A percentile compares a stretch with the other conserved stretches of the same genome.
Conservation (phyloP, 2,888 invertebrate species). For the Oligia strigilis region DNA sequence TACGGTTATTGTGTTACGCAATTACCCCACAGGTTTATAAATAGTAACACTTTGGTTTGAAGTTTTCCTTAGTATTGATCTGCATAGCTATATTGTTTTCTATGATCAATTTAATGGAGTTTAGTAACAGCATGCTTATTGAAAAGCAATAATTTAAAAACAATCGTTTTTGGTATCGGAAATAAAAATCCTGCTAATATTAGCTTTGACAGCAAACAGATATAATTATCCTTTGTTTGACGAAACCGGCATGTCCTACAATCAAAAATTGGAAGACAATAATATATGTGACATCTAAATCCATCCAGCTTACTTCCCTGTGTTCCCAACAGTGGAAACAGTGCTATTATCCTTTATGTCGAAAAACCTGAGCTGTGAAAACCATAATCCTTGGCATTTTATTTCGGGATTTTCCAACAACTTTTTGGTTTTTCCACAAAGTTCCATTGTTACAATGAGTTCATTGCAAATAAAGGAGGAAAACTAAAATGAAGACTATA, state of each 20-base stretch:
- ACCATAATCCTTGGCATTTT: background rate
- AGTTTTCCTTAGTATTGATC: background rate
- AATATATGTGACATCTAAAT: background rate
- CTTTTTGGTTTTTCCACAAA: conserved; percentile 26
- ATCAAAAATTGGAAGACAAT: background rate
- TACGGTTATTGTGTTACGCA: too few relatives aligned
- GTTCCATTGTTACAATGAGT: conserved; percentile 15
- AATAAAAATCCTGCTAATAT: background rate
- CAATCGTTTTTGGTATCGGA: background rate
- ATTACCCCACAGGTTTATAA: background rate
- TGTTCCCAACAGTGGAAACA: background rate
- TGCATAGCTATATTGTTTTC: conserved; percentile 11
- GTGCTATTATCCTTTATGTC: background rate
- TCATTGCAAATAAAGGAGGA: conserved; percentile 37
- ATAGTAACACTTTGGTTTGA: background rate
- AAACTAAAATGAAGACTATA: conserved; percentile 17
- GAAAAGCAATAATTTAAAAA: background rate
- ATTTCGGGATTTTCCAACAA: conserved; percentile 13
- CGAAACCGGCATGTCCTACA: background rate
- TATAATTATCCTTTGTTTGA: background rate
- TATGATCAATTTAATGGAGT: background rate
- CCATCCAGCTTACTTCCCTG: background rate
- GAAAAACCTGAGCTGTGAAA: background rate
- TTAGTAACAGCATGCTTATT: conserved; percentile 8
- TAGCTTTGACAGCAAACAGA: background rate